Conservation (phyloP, 2,888 invertebrate genomes). For the Scaptomyza cyrtandrae region DNA sequence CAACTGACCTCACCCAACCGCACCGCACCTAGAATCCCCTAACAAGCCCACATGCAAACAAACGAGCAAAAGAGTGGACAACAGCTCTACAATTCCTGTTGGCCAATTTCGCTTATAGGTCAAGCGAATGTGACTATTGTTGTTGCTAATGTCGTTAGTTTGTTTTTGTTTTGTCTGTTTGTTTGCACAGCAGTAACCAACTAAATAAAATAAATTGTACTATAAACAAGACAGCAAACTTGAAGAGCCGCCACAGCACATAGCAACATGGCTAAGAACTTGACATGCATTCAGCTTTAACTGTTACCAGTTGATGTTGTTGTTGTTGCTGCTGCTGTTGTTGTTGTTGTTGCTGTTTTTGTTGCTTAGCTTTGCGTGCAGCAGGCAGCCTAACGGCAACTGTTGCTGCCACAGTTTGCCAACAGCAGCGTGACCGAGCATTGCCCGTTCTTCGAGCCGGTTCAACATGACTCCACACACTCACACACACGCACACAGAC, state of each 20-base stretch:
- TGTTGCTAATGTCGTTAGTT: constrained; percentile 34
- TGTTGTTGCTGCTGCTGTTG: constrained; percentile 32
- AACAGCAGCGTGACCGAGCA: constrained; percentile 63
- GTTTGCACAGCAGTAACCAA: constrained; percentile 56
- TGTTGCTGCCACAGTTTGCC: constrained; percentile 67
- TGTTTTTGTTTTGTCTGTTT: constrained; percentile 15
- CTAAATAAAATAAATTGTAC: constrained; percentile 75
- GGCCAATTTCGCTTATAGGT: constrained; percentile 77
- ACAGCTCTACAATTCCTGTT: constrained; percentile 65
- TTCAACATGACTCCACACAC: constrained; percentile 61
- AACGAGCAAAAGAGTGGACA: constrained; percentile 27
- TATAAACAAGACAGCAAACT: constrained; percentile 63
- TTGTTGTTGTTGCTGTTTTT: constrained; percentile 34
- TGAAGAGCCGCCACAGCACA: constrained; percentile 23
- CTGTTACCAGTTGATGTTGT: constrained; percentile 42
- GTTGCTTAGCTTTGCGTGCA: constrained; percentile 60
- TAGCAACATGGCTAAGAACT: constrained; percentile 54
- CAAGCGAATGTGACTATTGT: constrained; percentile 57
- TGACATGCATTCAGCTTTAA: constrained; percentile 62
- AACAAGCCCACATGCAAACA: constrained; percentile 17
- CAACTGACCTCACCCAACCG: neutral
- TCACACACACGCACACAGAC: constrained; percentile 16
- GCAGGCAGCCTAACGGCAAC: constrained; percentile 68
- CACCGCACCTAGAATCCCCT: neutral
- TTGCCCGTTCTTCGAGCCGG: constrained; percentile 58